Evolutionary conservation across 2,113 vertebrate species (phyloP), one percentile per base, ranked within the genome.

Genomic region (Butastur rufipennis): DNA sequence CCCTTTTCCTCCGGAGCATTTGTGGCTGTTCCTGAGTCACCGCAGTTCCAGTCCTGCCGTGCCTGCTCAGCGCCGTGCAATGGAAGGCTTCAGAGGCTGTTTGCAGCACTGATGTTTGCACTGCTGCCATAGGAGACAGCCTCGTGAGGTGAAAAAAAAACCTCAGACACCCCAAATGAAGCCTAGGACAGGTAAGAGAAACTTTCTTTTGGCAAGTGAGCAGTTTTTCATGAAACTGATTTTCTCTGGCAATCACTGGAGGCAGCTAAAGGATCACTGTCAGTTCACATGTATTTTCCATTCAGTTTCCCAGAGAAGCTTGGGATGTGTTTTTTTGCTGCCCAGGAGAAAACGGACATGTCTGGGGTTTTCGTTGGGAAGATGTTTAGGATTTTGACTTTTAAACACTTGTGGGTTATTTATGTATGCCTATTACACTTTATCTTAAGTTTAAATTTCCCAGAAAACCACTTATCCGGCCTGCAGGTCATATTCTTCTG

Each of bases 1-100:
- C 56, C 47, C 29, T 77, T 85, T 90, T 78, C 78, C 65, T 86
- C 52, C 21, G 2, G 53, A 72, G 73, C 53, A 10, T 56, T 94
- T 85, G 94, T 84, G 86, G 65, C 96, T 47, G 27, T 56, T 75
- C 26, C 86, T 94, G 91, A 96, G 93, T 95, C 95, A 95, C 67
- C 10, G 1, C 53, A 62, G 68, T 36, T 75, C 62, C 63, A 74
- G 58, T 47, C 70, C 84, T 50, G 83, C 88, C 7, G 3, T 86
- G 78, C 73, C 70, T 94, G 86, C 72, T 87, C 81, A 31, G n/a
- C 2, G 0, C 71, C 0, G 4, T 31, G 53, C 65, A 22, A 1
- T 42, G 68, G 88, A 77, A 90, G 43, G 67, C 43, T 91, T 87
- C 70, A 29, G 79, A 93, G 43, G 29, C 59, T 77, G 53, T 58